These are phyloP conservation scores for Onychostoma macrolepis DNA, from an alignment of 2,113 vertebrate genomes.

Conservation along the genomic window DNA sequence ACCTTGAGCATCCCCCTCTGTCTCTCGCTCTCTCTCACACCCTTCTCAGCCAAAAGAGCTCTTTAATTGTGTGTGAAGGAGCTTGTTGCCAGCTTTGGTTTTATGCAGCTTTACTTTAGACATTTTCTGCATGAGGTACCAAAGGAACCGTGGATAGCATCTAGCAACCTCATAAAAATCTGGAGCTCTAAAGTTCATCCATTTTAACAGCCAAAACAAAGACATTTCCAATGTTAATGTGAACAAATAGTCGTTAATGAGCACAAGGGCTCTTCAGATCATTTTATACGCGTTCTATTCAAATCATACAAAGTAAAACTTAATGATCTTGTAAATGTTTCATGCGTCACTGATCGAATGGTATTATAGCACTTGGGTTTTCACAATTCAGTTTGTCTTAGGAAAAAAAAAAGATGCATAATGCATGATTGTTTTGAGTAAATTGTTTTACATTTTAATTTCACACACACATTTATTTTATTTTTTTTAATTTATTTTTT, in stretches of 20 bases:
- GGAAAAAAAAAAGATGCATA: background rate
- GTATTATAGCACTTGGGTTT: background rate
- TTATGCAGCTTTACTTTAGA: conserved; percentile 1
- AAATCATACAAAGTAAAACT: background rate
- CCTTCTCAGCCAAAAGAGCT: conserved; percentile 26
- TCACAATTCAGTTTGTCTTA: background rate
- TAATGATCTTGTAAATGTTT: conserved; percentile 11
- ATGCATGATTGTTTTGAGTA: background rate
- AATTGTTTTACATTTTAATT: too few species aligned
- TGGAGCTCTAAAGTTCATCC: background rate
- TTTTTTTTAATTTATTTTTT: too few species aligned
- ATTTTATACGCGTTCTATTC: conserved; percentile 3
- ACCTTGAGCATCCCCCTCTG: conserved; percentile 10
- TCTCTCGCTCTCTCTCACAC: conserved; percentile 13
- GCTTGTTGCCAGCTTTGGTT: conserved; percentile 21
- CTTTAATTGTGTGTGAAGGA: conserved; percentile 37
- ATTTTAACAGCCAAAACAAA: conserved; percentile 44
- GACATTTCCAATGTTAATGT: conserved; percentile 42
- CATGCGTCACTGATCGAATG: background rate
- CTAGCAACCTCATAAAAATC: conserved; percentile 6
- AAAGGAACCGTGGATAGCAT: conserved; percentile 19
- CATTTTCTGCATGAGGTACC: conserved; percentile 32
- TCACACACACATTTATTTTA: too few species aligned
- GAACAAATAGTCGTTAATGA: conserved; percentile 56
- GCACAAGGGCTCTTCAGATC: conserved; percentile 15